Evolutionary conservation across 1,140 invertebrate genomes (phyloP).

Genomic region (Cheumatopsyche charites): DNA sequence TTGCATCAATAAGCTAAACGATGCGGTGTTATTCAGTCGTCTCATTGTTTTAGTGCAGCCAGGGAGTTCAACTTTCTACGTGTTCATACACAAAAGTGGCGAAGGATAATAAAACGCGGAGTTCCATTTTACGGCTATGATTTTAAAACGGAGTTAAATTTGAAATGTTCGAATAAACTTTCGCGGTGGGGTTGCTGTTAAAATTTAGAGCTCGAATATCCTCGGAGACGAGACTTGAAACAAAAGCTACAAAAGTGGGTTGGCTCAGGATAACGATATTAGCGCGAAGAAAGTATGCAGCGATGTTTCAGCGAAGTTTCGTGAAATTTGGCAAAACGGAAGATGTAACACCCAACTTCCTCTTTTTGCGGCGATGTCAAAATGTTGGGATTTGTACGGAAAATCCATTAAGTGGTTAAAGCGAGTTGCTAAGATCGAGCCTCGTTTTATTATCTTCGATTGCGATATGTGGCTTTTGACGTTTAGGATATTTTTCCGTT

Average conservation of each 20-base stretch:
- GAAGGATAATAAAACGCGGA: background rate
- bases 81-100: background rate
- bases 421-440: too few species aligned
- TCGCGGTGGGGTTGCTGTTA: background rate
- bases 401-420: too few species aligned
- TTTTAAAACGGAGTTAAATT: constrained; percentile 13
- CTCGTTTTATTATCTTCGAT: too few species aligned
- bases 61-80: too few species aligned
- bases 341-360: background rate
- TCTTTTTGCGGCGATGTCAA: too few species aligned
- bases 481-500: too few species aligned
- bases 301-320: background rate
- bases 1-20: too few species aligned
- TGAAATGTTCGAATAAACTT: background rate
- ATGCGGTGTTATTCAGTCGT: too few species aligned
- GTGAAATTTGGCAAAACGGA: constrained; percentile 1
- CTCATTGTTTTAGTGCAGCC: too few species aligned
- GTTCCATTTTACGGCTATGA: background rate
- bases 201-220: constrained; percentile 12
- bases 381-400: too few species aligned
- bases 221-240: background rate
- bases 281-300: constrained; percentile 8
- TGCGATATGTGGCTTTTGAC: too few species aligned
- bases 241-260: constrained; percentile 20
- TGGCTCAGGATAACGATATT: constrained; percentile 11